phyloP scores from a whole-genome alignment of 2,888 invertebrate species.

The Rapana venosa region DNA sequence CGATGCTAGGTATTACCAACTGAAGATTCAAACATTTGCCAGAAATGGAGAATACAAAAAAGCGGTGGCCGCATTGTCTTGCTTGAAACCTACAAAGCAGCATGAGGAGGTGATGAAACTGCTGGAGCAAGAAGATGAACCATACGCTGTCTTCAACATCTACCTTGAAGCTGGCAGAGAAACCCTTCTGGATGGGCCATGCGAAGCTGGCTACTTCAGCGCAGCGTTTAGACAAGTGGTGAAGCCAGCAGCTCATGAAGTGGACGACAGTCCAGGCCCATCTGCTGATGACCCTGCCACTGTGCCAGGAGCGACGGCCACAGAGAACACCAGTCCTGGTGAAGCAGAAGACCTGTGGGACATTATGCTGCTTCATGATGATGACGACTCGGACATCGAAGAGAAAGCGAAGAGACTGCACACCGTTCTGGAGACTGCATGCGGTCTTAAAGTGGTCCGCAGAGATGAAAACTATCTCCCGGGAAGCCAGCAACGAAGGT shows the following conservation, averaged over 20 bases:
- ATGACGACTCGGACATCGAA: background rate
- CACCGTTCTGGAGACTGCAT: background rate
- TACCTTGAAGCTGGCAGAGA: slow-evolving; percentile 27
- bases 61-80: background rate
- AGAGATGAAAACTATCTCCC: slow-evolving; percentile 7
- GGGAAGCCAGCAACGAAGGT: background rate
- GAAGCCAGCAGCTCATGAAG: background rate
- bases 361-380: slow-evolving; percentile 34
- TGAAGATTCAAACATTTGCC: background rate
- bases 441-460: slow-evolving; percentile 6
- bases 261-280: background rate
- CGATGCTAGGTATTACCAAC: background rate
- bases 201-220: background rate
- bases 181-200: background rate
- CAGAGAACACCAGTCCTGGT: background rate
- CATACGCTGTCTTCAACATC: background rate
- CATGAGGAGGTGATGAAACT: background rate
- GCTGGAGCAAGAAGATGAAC: background rate
- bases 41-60: background rate
- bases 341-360: background rate
- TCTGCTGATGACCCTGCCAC: background rate
- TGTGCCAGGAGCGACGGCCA: background rate
- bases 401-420: background rate
- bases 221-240: background rate
- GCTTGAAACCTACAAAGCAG: background rate